Conservation (phyloP, 2,797 vertebrate genomes). For the Labroides dimidiatus region DNA sequence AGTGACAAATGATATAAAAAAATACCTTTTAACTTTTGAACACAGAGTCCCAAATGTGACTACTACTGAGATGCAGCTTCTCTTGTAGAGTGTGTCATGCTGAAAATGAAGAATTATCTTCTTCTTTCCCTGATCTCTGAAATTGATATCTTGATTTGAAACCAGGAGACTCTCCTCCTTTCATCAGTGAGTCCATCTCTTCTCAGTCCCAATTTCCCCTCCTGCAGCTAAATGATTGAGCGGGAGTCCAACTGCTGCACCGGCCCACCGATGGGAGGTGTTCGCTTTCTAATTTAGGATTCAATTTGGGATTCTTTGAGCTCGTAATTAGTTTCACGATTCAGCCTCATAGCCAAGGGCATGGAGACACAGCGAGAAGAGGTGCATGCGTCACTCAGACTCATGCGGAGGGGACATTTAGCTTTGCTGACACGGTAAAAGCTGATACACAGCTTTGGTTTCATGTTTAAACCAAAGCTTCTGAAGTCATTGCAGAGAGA, state of each 20-base stretch:
- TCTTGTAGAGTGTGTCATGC: too few relatives aligned
- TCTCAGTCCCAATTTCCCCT: conserved; percentile 48
- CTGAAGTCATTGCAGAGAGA: background rate
- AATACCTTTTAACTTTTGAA: too few relatives aligned
- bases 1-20: too few relatives aligned
- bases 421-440: conserved; percentile 18
- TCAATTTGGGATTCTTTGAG: conserved; percentile 77
- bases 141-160: too few relatives aligned
- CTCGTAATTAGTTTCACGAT: conserved; percentile 76
- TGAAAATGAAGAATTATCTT: too few relatives aligned
- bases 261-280: conserved; percentile 70
- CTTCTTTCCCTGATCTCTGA: too few relatives aligned
- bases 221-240: conserved; percentile 71
- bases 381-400: conserved; percentile 26
- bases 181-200: conserved; percentile 15
- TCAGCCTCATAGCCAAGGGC: conserved; percentile 68
- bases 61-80: background rate
- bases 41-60: background rate
- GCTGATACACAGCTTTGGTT: conserved; percentile 21
- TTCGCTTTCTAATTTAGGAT: conserved; percentile 81
- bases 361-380: conserved; percentile 30
- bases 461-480: conserved; percentile 9
- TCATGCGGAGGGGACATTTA: conserved; percentile 19
- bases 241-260: conserved; percentile 50
- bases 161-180: background rate